These are phyloP conservation scores for Tetropium fuscum DNA, from an alignment of 2,888 invertebrate species.

Conservation along the genomic window DNA sequence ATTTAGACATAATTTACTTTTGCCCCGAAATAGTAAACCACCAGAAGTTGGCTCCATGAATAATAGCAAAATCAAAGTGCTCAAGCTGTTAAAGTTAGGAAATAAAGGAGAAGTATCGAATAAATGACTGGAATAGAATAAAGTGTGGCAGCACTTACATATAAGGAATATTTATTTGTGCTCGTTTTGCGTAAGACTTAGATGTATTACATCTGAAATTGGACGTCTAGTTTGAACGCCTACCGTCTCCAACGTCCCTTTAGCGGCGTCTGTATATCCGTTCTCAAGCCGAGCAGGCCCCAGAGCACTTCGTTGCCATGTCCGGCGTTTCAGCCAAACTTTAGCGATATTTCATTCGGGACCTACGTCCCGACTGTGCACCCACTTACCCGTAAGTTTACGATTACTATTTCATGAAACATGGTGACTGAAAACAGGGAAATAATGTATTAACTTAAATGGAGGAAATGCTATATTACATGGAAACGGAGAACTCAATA, in stretches of 20 bases:
- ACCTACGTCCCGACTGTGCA: slow-evolving; percentile 13
- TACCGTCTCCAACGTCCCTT: slow-evolving; percentile 25
- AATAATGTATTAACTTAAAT: slow-evolving; percentile 37
- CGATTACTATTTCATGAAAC: slow-evolving; percentile 42
- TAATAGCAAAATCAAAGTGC: slow-evolving; percentile 12
- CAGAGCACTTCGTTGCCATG: slow-evolving; percentile 56
- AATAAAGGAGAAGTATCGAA: slow-evolving; percentile 14
- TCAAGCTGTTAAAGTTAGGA: neutral
- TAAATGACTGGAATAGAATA: slow-evolving; percentile 19
- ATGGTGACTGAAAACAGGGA: slow-evolving; percentile 34
- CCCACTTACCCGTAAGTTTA: slow-evolving; percentile 28
- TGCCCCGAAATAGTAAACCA: too few relatives aligned
- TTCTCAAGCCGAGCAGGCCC: slow-evolving; percentile 44
- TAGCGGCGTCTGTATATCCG: slow-evolving; percentile 45
- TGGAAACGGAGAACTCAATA: slow-evolving; percentile 2
- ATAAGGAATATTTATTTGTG: slow-evolving; percentile 59
- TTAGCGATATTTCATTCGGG: slow-evolving; percentile 57
- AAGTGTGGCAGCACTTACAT: slow-evolving; percentile 48
- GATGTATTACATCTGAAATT: slow-evolving; percentile 59
- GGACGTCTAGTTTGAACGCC: slow-evolving; percentile 44
- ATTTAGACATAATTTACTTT: too few relatives aligned
- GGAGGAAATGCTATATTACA: slow-evolving; percentile 10
- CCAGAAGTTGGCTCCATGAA: neutral
- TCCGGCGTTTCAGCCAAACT: slow-evolving; percentile 60
- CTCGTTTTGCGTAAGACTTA: slow-evolving; percentile 59